These are phyloP conservation scores for Camponotus floridanus DNA, from an alignment of 1,140 invertebrate genomes.

Conservation along the genomic window DNA sequence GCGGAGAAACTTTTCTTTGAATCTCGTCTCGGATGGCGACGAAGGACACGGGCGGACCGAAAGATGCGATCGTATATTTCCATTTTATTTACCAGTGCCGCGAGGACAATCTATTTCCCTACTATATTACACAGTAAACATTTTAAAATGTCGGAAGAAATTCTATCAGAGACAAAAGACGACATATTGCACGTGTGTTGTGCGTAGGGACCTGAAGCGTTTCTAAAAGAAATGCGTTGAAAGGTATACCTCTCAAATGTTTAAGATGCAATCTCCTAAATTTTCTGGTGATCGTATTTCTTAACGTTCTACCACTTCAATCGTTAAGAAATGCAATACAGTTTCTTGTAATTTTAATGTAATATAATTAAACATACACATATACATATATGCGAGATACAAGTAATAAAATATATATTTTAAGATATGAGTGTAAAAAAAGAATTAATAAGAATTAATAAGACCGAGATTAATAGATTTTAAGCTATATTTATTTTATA, in stretches of 20 bases:
- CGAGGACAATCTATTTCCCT: constrained; percentile 3
- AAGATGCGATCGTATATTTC: constrained; percentile 49
- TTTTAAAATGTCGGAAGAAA: constrained; percentile 41
- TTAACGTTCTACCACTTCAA: not conserved
- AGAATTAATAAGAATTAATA: too few relatives aligned
- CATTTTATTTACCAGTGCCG: constrained; percentile 60
- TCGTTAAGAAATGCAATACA: not conserved
- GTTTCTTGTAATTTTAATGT: too few relatives aligned
- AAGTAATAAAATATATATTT: too few relatives aligned
- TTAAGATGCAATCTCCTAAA: not conserved
- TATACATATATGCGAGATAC: too few relatives aligned
- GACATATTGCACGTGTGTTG: not conserved
- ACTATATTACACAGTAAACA: constrained; percentile 52
- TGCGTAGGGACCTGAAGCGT: not conserved
- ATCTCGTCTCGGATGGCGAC: constrained; percentile 42
- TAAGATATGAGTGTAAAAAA: too few relatives aligned
- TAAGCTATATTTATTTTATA: not conserved
- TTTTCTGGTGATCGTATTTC: not conserved
- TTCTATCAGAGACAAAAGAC: constrained; percentile 1
- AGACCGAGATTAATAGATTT: too few relatives aligned
- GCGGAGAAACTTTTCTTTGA: constrained; percentile 44
- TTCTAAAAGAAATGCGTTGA: not conserved
- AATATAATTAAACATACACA: too few relatives aligned
- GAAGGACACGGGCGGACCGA: not conserved
- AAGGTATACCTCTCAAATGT: not conserved